These are phyloP conservation scores for Helleia helle DNA, from an alignment of 2,888 invertebrate genomes.

Conservation along the genomic window DNA sequence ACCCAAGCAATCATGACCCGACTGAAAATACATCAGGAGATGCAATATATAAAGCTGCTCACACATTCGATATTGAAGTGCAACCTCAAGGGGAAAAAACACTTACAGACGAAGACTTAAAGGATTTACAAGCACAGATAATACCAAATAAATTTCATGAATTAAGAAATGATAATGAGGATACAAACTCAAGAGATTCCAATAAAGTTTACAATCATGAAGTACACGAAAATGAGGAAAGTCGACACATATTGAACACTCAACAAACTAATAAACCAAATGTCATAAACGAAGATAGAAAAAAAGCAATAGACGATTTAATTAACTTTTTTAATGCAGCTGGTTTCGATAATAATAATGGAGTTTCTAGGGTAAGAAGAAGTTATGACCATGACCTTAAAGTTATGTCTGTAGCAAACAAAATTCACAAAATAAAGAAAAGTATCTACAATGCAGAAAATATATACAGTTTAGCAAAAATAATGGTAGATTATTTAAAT, in stretches of 20 bases:
- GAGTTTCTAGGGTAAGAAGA: conserved; percentile 34
- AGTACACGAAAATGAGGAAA: conserved; percentile 26
- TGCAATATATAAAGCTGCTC: conserved; percentile 43
- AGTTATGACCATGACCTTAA: conserved; percentile 42
- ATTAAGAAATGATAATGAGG: conserved; percentile 14
- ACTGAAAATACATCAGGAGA: conserved; percentile 40
- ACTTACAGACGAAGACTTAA: conserved; percentile 45
- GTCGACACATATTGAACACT: conserved; percentile 22
- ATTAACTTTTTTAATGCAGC: conserved; percentile 52
- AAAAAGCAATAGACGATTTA: conserved; percentile 57
- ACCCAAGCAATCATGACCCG: conserved; percentile 26
- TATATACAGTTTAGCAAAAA: conserved; percentile 37
- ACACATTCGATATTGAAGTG: conserved; percentile 38
- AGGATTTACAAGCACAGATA: conserved; percentile 54
- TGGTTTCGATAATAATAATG: conserved; percentile 28
- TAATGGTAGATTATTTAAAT: conserved; percentile 47
- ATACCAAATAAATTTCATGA: conserved; percentile 33
- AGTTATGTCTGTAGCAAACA: conserved; percentile 35
- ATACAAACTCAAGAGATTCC: conserved; percentile 16
- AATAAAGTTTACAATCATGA: conserved; percentile 25
- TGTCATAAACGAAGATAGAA: conserved; percentile 43
- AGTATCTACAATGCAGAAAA: conserved; percentile 40
- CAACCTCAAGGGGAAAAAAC: conserved; percentile 33
- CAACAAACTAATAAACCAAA: conserved; percentile 18
- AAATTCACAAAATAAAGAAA: conserved; percentile 37